These are phyloP conservation scores for Coracias cyanogaster DNA, from an alignment of 2,797 vertebrate genomes.

Conservation along the genomic window DNA sequence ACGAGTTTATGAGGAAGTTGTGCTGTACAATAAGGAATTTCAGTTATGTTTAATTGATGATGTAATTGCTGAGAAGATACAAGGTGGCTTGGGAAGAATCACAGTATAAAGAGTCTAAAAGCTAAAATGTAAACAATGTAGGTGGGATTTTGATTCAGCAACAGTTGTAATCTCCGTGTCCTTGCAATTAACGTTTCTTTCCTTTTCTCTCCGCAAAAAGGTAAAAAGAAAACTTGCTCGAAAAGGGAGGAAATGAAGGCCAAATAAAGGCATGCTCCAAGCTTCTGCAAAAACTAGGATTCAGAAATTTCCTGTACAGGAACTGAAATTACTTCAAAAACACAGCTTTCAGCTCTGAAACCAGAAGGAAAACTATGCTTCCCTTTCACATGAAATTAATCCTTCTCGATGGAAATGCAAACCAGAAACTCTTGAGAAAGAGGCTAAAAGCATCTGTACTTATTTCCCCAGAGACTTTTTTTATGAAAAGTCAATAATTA, in stretches of 20 bases:
- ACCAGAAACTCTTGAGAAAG: slow-evolving; percentile 81
- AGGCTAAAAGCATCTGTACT: slow-evolving; percentile 83
- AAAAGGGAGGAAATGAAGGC: slow-evolving; percentile 82
- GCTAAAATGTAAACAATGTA: background rate
- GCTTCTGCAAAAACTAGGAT: slow-evolving; percentile 80
- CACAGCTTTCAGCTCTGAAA: slow-evolving; percentile 88
- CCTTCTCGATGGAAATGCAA: slow-evolving; percentile 77
- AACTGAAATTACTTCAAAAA: slow-evolving; percentile 83
- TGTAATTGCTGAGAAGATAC: background rate
- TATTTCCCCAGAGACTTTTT: slow-evolving; percentile 82
- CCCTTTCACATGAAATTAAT: slow-evolving; percentile 74
- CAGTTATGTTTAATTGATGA: background rate
- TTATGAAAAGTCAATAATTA: slow-evolving; percentile 87
- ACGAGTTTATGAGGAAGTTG: background rate
- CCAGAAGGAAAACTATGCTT: slow-evolving; percentile 79
- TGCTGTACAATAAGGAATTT: background rate
- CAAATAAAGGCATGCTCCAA: slow-evolving; percentile 80
- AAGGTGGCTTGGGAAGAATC: background rate
- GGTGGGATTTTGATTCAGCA: background rate
- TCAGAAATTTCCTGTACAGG: slow-evolving; percentile 78
- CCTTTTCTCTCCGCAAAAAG: slow-evolving; percentile 77
- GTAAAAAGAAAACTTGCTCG: slow-evolving; percentile 88
- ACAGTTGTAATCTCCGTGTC: background rate
- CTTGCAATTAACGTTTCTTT: background rate
- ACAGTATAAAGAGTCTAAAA: background rate